A percentile compares a stretch with the other conserved stretches of the same genome.
Conservation (phyloP, 2,888 invertebrate genomes). For the Theretra japonica region DNA sequence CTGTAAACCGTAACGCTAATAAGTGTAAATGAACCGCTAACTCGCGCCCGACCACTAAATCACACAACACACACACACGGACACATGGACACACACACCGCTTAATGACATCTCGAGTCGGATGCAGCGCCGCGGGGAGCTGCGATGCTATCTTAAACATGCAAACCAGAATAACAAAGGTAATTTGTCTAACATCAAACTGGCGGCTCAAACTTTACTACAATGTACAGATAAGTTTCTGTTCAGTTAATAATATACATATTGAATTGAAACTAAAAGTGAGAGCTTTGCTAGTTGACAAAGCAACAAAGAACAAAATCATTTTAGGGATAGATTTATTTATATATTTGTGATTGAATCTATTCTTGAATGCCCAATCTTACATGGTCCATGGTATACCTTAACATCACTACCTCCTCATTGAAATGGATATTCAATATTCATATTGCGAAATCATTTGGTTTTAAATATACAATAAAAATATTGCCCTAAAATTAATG, state of each 20-base stretch:
- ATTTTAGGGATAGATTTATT: background rate
- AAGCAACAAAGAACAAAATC: background rate
- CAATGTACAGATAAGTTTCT: background rate
- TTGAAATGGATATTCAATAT: no score
- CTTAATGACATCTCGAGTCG: slow-evolving; percentile 5
- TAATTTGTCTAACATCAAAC: slow-evolving; percentile 14
- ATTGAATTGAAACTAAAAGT: background rate
- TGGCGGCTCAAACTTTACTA: background rate
- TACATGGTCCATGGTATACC: no score
- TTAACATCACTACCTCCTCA: no score
- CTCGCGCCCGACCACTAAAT: slow-evolving; percentile 24
- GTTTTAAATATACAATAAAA: no score
- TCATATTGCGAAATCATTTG: no score
- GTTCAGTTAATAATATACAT: background rate
- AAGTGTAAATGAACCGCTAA: slow-evolving; percentile 31
- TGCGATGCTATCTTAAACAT: slow-evolving; percentile 4
- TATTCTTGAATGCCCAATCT: no score
- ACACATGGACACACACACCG: background rate
- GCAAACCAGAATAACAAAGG: slow-evolving; percentile 5
- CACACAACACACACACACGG: slow-evolving; percentile 21
- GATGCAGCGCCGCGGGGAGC: slow-evolving; percentile 8
- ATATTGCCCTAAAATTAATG: no score
- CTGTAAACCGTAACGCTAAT: slow-evolving; percentile 30
- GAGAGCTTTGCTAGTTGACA: background rate
- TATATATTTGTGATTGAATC: no score